phyloP scores from a whole-genome alignment of 2,797 vertebrate genomes.

The Picus viridis region DNA sequence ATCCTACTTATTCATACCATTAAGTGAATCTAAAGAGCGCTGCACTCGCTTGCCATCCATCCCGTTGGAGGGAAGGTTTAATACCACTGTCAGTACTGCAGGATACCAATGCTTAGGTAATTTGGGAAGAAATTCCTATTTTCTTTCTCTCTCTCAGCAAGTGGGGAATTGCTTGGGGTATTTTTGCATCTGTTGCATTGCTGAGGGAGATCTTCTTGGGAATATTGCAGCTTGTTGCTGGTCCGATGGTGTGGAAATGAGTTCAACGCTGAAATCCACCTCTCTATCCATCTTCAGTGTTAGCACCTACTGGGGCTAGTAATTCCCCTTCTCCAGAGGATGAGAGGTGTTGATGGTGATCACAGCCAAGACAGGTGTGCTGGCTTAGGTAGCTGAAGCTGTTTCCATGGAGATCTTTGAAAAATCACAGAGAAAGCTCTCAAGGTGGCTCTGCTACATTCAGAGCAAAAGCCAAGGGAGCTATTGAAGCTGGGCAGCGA shows the following conservation, averaged over 20 bases:
- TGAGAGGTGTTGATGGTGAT: neutral
- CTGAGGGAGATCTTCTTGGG: neutral
- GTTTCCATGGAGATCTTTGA: slow-evolving; percentile 35
- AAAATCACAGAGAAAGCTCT: neutral
- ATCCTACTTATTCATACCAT: neutral
- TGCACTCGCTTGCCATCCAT: neutral
- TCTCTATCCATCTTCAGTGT: neutral
- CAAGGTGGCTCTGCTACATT: neutral
- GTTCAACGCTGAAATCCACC: neutral
- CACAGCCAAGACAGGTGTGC: neutral
- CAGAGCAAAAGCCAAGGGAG: neutral
- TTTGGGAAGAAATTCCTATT: neutral
- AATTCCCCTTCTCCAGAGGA: neutral
- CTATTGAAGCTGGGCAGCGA: neutral
- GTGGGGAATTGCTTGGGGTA: neutral
- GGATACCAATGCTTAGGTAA: neutral
- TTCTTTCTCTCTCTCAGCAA: neutral
- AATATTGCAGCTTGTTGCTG: neutral
- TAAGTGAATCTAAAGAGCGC: neutral
- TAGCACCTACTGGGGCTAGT: neutral
- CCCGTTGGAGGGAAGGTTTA: neutral
- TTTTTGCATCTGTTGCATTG: neutral
- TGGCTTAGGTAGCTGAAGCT: neutral
- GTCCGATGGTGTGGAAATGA: neutral
- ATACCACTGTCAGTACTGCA: neutral